Conservation (phyloP, 2,113 vertebrate species). For the Toxostoma redivivum region DNA sequence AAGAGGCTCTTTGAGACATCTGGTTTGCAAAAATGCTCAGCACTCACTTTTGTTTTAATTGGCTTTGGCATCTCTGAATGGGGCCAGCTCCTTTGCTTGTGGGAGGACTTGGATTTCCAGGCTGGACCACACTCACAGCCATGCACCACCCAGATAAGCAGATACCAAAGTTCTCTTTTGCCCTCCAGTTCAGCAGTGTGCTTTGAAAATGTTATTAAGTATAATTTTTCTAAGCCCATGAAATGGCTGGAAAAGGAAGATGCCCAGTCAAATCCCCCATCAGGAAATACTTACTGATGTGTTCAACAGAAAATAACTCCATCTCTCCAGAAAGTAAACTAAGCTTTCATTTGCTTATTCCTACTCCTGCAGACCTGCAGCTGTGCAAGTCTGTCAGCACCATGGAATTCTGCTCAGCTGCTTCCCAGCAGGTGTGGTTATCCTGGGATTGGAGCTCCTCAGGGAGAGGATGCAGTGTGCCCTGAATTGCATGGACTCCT, state of each 20-base stretch:
- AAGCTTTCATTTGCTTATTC: neutral
- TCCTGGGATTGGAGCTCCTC: neutral
- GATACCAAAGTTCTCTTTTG: neutral
- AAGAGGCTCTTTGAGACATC: neutral
- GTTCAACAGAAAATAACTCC: neutral
- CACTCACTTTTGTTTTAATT: neutral
- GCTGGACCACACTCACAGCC: neutral
- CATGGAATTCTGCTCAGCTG: neutral
- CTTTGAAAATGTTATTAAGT: neutral
- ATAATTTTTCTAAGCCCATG: neutral
- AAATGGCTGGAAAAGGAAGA: neutral
- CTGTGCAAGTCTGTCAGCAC: neutral
- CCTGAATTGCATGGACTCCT: neutral
- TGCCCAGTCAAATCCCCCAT: neutral
- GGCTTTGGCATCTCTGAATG: neutral
- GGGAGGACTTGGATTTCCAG: neutral
- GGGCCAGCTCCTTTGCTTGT: neutral
- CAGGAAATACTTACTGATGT: neutral
- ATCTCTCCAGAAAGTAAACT: neutral
- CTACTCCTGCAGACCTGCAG: neutral
- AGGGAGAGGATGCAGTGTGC: neutral
- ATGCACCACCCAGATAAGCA: neutral
- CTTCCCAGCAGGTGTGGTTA: neutral
- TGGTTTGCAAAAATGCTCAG: conserved; percentile 7
- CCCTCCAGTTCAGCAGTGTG: neutral